Percentiles rank a stretch among this genome's conserved stretches.
Conservation (phyloP, 2,888 invertebrate genomes). For the Cosmopolites sordidus region DNA sequence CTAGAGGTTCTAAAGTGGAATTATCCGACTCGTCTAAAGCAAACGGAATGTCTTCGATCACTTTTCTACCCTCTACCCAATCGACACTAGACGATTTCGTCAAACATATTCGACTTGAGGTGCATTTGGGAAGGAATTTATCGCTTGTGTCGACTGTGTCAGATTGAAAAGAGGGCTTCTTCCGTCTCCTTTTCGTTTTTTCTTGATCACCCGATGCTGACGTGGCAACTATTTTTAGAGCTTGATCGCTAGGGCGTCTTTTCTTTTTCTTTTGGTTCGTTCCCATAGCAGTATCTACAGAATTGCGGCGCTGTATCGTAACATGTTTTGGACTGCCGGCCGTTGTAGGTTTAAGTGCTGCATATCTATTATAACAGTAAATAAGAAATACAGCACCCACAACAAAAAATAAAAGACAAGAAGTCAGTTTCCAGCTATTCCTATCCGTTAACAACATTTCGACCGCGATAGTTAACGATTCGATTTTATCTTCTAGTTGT, state of each 20-base stretch:
- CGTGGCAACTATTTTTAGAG: constrained; percentile 52
- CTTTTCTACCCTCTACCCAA: constrained; percentile 34
- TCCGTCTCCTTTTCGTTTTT: constrained; percentile 7
- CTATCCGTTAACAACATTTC: constrained; percentile 59
- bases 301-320: constrained; percentile 53
- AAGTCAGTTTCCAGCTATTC: constrained; percentile 56
- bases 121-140: constrained; percentile 24
- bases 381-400: constrained; percentile 46
- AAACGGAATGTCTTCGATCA: constrained; percentile 42
- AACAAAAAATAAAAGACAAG: constrained; percentile 54
- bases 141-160: constrained; percentile 21
- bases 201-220: constrained; percentile 21
- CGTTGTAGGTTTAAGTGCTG: constrained; percentile 17
- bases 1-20: constrained; percentile 40
- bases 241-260: constrained; percentile 71
- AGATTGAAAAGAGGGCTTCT: not conserved
- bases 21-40: constrained; percentile 46
- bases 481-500: constrained; percentile 58
- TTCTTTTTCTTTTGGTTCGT: constrained; percentile 57
- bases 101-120: constrained; percentile 31
- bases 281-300: constrained; percentile 63
- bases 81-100: constrained; percentile 23
- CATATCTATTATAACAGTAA: constrained; percentile 14
- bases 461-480: constrained; percentile 58
- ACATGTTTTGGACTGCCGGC: constrained; percentile 2